Percentiles rank a stretch among this genome's conserved stretches.
Evolutionary conservation across 1,140 invertebrate genomes (phyloP).

Genomic region (Propsilocerus akamusi): DNA sequence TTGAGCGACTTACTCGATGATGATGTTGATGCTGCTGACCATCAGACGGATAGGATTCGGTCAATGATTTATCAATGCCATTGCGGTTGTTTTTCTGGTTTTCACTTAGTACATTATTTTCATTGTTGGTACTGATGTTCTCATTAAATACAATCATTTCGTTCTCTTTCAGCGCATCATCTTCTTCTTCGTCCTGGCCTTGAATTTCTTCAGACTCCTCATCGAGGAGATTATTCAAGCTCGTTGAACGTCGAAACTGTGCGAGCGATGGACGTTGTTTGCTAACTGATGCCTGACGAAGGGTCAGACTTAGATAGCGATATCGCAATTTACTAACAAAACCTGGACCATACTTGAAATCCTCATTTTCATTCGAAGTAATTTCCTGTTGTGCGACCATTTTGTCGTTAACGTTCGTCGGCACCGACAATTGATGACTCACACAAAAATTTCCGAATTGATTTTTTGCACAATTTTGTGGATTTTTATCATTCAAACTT

Average conservation of each 20-base stretch:
- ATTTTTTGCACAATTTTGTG: neutral
- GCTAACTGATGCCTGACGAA: constrained; percentile 39
- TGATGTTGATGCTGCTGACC: neutral
- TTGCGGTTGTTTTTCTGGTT: constrained; percentile 9
- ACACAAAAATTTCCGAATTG: neutral
- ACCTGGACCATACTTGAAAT: constrained; percentile 75
- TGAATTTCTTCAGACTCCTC: constrained; percentile 31
- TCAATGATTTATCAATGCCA: neutral
- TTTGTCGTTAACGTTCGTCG: constrained; percentile 12
- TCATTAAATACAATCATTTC: constrained; percentile 12
- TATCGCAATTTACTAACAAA: constrained; percentile 74
- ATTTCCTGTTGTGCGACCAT: constrained; percentile 25
- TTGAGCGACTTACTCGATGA: neutral
- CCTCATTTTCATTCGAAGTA: constrained; percentile 29
- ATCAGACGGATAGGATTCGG: neutral
- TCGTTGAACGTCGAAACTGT: constrained; percentile 53
- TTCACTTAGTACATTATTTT: constrained; percentile 6
- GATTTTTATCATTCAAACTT: neutral
- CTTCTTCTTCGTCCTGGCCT: constrained; percentile 8
- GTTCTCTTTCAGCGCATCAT: constrained; percentile 3
- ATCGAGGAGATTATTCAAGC: constrained; percentile 66
- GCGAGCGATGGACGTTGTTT: constrained; percentile 40
- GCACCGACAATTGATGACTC: neutral
- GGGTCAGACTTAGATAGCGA: constrained; percentile 62
- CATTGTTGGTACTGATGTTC: constrained; percentile 1